phyloP scores from a whole-genome alignment of 2,888 invertebrate species.

The Geophilus truncorum region DNA sequence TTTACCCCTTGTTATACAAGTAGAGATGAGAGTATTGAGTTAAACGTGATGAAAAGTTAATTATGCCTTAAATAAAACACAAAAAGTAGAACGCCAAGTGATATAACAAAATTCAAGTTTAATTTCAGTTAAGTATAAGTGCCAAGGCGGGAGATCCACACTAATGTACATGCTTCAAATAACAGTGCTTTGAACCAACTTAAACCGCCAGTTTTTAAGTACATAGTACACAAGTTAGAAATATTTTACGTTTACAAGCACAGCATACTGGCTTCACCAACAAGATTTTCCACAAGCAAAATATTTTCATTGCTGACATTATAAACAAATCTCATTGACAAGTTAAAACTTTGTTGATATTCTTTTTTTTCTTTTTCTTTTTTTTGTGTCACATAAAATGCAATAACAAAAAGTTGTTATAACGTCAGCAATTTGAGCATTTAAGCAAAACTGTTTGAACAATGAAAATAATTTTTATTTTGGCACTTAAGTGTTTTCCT shows the following conservation, averaged over 20 bases:
- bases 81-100: not conserved
- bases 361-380: no score
- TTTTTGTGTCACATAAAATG: not conserved
- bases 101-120: conserved; percentile 13
- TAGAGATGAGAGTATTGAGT: not conserved
- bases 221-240: conserved; percentile 3
- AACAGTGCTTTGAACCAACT: conserved; percentile 22
- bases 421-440: conserved; percentile 19
- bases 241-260: conserved; percentile 13
- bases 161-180: conserved; percentile 22
- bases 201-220: not conserved
- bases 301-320: not conserved
- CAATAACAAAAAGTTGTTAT: not conserved
- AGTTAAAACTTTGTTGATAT: not conserved
- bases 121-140: not conserved
- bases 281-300: not conserved
- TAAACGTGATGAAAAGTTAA: not conserved
- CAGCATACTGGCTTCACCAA: conserved; percentile 2
- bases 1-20: no score
- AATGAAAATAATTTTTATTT: not conserved
- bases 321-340: conserved; percentile 7
- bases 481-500: not conserved
- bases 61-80: not conserved
- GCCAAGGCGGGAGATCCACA: conserved; percentile 24
- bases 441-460: not conserved